Percentiles rank a stretch among this genome's conserved stretches.
Evolutionary conservation across 2,888 invertebrate species (phyloP).

Genomic region (Anticlea derivata): DNA sequence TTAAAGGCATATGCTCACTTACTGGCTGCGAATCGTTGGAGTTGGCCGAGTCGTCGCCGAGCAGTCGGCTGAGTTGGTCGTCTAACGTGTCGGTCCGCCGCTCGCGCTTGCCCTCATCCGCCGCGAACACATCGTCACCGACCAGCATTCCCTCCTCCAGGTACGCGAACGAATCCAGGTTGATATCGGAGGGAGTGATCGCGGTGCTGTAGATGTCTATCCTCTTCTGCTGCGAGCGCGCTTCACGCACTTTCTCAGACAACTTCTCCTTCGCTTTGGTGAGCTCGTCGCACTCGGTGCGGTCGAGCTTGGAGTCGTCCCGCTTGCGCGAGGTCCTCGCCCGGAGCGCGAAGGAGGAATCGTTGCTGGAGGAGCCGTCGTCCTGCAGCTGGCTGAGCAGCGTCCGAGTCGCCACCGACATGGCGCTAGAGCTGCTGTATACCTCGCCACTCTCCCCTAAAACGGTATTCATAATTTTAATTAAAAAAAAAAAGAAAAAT

Average conservation of each 20-base stretch:
- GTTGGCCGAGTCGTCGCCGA: constrained; percentile 66
- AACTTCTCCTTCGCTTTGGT: constrained; percentile 74
- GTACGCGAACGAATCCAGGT: constrained; percentile 81
- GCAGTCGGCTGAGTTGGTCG: constrained; percentile 66
- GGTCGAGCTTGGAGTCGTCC: constrained; percentile 56
- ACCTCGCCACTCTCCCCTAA: constrained; percentile 74
- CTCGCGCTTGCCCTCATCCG: constrained; percentile 56
- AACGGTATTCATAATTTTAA: constrained; percentile 52
- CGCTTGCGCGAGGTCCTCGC: constrained; percentile 58
- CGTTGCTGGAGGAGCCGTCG: constrained; percentile 80
- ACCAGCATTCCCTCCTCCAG: constrained; percentile 76
- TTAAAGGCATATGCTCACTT: constrained; percentile 70
- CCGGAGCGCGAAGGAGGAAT: constrained; percentile 75
- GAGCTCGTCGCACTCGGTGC: constrained; percentile 67
- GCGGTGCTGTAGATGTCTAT: constrained; percentile 83
- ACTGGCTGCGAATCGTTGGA: constrained; percentile 67
- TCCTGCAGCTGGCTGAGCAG: constrained; percentile 81
- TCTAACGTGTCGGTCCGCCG: constrained; percentile 54
- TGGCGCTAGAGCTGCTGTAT: constrained; percentile 65
- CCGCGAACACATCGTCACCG: constrained; percentile 71
- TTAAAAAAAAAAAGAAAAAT: constrained; percentile 44
- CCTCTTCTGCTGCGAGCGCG: constrained; percentile 68
- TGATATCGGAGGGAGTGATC: constrained; percentile 78
- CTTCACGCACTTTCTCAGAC: constrained; percentile 72
- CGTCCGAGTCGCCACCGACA: constrained; percentile 73